A percentile compares a stretch with the other conserved stretches of the same genome.
These are phyloP conservation scores for Heterochromis multidens DNA, from an alignment of 2,113 vertebrate genomes.

Conservation along the genomic window DNA sequence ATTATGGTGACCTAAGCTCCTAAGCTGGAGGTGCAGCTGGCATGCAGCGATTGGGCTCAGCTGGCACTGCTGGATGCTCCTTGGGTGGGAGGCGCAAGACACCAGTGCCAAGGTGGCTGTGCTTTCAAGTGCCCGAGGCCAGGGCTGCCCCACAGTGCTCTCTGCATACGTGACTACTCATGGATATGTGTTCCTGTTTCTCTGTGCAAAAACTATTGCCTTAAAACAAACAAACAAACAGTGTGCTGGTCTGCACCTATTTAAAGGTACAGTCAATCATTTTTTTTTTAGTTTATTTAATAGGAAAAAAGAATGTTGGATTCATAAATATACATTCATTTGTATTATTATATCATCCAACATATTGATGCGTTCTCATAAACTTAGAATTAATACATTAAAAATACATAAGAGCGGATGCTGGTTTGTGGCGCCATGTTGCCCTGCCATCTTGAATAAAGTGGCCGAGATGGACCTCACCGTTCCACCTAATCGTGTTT, in stretches of 20 bases:
- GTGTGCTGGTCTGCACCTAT: fast-evolving
- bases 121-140: constrained; percentile 27
- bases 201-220: background rate
- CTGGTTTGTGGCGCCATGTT: too few species aligned
- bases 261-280: background rate
- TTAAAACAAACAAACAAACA: background rate
- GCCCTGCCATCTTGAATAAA: too few species aligned
- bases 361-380: background rate
- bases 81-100: constrained; percentile 19
- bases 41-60: constrained; percentile 57
- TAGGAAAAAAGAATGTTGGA: background rate
- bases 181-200: background rate
- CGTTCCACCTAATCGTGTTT: too few species aligned
- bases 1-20: constrained; percentile 39
- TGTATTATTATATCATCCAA: fast-evolving
- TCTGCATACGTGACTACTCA: background rate
- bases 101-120: constrained; percentile 17
- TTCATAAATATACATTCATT: background rate
- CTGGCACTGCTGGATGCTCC: constrained; percentile 45
- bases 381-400: too few species aligned
- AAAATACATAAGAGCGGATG: too few species aligned
- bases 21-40: constrained; percentile 43
- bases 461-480: too few species aligned
- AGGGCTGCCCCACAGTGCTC: constrained; percentile 5
- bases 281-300: background rate